Conservation (phyloP, 2,888 invertebrate genomes). For the Dolichopus griseipennis region DNA sequence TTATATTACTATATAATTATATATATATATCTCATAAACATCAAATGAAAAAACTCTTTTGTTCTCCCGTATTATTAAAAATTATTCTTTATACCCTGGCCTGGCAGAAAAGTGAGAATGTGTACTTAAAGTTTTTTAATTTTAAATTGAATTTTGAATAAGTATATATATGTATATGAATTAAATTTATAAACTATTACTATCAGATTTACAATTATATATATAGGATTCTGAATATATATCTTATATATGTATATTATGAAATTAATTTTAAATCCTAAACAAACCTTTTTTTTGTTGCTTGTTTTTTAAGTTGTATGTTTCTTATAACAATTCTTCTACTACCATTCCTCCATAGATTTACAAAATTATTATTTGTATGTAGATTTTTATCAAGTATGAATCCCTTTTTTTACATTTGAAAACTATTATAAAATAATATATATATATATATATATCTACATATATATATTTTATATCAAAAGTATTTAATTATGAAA, state of each 20-base stretch:
- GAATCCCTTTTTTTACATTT: too few species aligned
- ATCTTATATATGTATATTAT: neutral
- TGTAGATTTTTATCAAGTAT: neutral
- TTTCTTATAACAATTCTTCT: too few species aligned
- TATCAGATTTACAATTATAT: neutral
- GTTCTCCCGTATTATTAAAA: neutral
- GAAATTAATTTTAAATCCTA: conserved; percentile 6
- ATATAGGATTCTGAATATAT: too few species aligned
- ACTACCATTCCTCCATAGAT: neutral
- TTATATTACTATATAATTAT: neutral
- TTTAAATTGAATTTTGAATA: neutral
- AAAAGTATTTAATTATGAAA: neutral
- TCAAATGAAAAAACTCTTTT: neutral
- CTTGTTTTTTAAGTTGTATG: neutral
- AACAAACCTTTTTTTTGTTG: neutral
- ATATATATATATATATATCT: neutral
- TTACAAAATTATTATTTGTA: neutral
- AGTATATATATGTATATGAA: too few species aligned
- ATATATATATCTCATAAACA: neutral
- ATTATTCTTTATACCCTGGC: too few species aligned
- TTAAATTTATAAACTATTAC: neutral
- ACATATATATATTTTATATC: neutral
- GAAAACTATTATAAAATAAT: neutral
- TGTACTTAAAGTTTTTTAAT: conserved; percentile 6
- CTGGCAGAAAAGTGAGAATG: neutral